phyloP scores from a whole-genome alignment of 1,140 invertebrate species.

The Coptotermes formosanus region DNA sequence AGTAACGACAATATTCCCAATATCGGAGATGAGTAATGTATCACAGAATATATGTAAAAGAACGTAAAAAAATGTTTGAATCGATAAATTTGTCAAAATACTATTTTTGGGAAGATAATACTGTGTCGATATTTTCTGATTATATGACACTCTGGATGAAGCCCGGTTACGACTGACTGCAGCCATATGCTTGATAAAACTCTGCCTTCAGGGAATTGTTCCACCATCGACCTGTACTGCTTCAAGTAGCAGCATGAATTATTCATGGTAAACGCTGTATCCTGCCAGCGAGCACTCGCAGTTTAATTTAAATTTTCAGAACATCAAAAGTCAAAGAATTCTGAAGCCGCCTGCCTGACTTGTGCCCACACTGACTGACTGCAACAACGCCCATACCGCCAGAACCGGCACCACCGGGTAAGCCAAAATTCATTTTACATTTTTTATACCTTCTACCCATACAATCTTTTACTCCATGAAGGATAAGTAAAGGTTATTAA shows the following conservation, averaged over 20 bases:
- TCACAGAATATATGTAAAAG: no score
- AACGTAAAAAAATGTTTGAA: no score
- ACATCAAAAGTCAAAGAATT: conserved; percentile 12
- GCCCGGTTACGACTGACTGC: neutral
- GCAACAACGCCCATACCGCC: neutral
- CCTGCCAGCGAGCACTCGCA: neutral
- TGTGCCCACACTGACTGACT: neutral
- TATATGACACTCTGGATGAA: neutral
- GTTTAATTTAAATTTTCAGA: conserved; percentile 5
- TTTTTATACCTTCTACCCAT: neutral
- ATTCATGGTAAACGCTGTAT: neutral
- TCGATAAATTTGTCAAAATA: no score
- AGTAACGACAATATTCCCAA: no score
- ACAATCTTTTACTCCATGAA: no score
- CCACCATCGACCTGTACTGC: neutral
- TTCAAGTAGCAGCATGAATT: conserved; percentile 14
- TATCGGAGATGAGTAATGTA: no score
- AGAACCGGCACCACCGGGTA: neutral
- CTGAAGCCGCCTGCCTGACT: neutral
- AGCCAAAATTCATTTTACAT: neutral
- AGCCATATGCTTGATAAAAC: neutral
- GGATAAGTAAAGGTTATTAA: no score
- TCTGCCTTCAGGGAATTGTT: neutral
- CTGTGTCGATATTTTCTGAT: no score
- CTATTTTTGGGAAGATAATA: neutral